phyloP scores from a whole-genome alignment of 2,797 vertebrate genomes.

The Labeo calbasu region DNA sequence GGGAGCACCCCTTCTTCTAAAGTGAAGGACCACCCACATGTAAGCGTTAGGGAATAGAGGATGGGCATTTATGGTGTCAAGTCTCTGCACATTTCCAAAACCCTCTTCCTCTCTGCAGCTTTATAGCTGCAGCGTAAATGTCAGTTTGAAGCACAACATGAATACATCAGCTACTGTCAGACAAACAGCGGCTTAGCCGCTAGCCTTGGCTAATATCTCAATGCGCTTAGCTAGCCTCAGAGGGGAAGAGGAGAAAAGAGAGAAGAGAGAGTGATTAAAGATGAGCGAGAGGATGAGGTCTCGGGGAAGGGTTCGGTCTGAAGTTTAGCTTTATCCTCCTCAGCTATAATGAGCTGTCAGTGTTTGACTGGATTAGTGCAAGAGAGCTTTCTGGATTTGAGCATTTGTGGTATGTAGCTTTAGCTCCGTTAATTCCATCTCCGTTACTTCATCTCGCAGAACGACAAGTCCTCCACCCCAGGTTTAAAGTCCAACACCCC shows the following conservation, averaged over 20 bases:
- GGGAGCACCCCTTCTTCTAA: constrained; percentile 97
- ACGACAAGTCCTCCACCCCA: constrained; percentile 94
- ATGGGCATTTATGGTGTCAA: constrained; percentile 34
- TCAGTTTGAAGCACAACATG: constrained; percentile 57
- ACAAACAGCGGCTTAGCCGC: constrained; percentile 24
- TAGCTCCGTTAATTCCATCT: constrained; percentile 55
- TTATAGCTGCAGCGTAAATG: constrained; percentile 76
- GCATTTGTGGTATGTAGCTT: constrained; percentile 55
- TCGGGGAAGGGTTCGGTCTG: constrained; percentile 66
- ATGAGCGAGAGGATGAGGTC: constrained; percentile 58
- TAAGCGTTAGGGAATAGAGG: constrained; percentile 70
- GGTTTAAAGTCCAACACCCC: constrained; percentile 96
- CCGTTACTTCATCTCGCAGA: constrained; percentile 73
- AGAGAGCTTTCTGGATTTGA: constrained; percentile 64
- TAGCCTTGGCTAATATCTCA: constrained; percentile 49
- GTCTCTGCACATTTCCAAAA: constrained; percentile 62
- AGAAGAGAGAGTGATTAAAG: constrained; percentile 52
- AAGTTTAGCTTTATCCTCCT: constrained; percentile 59
- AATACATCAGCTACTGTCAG: constrained; percentile 40
- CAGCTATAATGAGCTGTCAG: constrained; percentile 74
- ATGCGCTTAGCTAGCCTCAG: constrained; percentile 49
- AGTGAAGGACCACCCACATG: constrained; percentile 93
- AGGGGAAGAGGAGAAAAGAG: constrained; percentile 63
- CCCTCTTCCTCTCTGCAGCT: constrained; percentile 74
- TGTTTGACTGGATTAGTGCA: constrained; percentile 76